Base-by-base conservation (phyloP, 2,888 invertebrate species). In the Panorpa germanica region DNA sequence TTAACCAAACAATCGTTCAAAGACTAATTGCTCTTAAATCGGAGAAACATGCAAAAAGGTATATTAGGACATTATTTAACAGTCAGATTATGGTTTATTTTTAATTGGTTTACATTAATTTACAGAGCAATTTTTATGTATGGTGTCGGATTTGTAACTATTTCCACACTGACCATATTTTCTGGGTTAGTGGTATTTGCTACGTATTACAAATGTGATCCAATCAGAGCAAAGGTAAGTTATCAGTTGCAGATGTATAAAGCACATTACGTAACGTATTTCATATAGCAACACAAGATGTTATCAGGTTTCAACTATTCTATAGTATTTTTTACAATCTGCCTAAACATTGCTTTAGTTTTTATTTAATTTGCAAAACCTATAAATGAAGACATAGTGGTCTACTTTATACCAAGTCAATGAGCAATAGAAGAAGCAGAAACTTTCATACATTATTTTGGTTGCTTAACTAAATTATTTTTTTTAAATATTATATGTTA, bases 1-100 rank as follows among this genome's bases (percentile, higher is more conserved):
- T 71, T 8, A 72, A 74, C 51, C 77, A 77, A 49, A 70, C 70
- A 29, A 71, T 72, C 59, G 72, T 77, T 1, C 76, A 77, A 42
- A 56, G 75, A 35, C 70, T 73, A 37, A 58, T 70, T 19, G 65
- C 73, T 2, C 52, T 75, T 33, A 62, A 68, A 2, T 59, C 61
- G 1, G 48, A 66, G 27, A 55, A 45, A 35, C 57, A 63, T 40
- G 70, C 72, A 11, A 59, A 61, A 52, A 49, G 52, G 70, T 65
- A 53, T n/a, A n/a, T n/a, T 49, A 35, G 10, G 13, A 13, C 4
- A 18, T 23, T 13, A 23, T 28, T 11, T 26, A 8, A 19, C 15
- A n/a, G n/a, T n/a, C n/a, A n/a, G n/a, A n/a, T n/a, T n/a, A n/a
- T n/a, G n/a, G n/a, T n/a, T n/a, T n/a, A n/a, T n/a, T n/a, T n/a